A percentile compares a stretch with the other conserved stretches of the same genome.
Evolutionary conservation across 2,888 invertebrate species (phyloP).

Genomic region (Chouioia cunea): DNA sequence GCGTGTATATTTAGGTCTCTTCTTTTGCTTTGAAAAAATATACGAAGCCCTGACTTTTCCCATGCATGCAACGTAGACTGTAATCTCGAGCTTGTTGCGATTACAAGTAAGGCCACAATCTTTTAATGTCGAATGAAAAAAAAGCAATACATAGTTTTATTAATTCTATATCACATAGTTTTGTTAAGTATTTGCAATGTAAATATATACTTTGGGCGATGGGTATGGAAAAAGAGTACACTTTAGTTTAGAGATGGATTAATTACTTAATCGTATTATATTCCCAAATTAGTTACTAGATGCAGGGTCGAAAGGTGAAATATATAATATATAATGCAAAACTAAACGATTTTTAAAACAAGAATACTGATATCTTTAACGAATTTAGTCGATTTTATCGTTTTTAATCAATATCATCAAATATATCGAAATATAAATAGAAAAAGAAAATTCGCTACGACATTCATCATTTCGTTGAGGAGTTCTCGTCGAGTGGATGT

Average conservation of each 20-base stretch:
- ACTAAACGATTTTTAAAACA: no score
- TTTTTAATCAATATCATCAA: no score
- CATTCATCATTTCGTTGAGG: no score
- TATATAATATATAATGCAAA: background rate
- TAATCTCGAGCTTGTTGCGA: slow-evolving; percentile 36
- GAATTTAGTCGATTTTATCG: no score
- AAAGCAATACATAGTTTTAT: background rate
- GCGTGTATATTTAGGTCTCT: background rate
- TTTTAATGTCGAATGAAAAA: slow-evolving; percentile 27
- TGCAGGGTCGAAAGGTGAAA: background rate
- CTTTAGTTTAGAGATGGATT: slow-evolving; percentile 22
- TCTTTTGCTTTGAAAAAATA: slow-evolving; percentile 12
- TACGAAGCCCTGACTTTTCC: slow-evolving; percentile 18
- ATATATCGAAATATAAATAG: no score
- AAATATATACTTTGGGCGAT: slow-evolving; percentile 26
- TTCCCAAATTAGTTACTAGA: slow-evolving; percentile 7
- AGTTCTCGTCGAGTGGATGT: no score
- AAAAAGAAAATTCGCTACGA: no score
- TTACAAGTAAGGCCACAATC: background rate
- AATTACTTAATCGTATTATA: slow-evolving; percentile 22
- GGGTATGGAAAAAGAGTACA: slow-evolving; percentile 16
- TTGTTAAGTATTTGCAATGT: slow-evolving; percentile 28
- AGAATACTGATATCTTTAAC: no score
- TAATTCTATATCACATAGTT: slow-evolving; percentile 19
- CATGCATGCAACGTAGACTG: slow-evolving; percentile 17